These are phyloP conservation scores for Merops nubicus DNA, from an alignment of 2,113 vertebrate species.

Conservation along the genomic window DNA sequence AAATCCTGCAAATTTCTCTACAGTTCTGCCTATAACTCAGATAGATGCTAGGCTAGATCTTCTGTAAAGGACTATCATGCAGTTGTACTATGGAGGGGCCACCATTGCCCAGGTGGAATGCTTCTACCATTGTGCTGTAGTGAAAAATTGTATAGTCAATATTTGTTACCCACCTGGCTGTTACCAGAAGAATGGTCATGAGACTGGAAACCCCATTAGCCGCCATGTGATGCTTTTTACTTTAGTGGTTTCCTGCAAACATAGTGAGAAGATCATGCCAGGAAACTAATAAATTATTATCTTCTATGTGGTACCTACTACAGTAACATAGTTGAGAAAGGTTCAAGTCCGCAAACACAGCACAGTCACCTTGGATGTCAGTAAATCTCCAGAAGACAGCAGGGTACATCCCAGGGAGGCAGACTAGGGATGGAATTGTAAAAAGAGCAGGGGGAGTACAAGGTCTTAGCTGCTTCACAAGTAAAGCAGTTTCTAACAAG, in stretches of 20 bases:
- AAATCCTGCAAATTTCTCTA: background rate
- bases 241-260: background rate
- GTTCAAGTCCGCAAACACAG: background rate
- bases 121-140: background rate
- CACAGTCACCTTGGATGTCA: background rate
- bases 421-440: background rate
- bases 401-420: background rate
- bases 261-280: background rate
- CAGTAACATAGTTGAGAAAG: background rate
- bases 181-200: background rate
- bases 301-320: background rate
- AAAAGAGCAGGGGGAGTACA: background rate
- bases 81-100: fast-evolving
- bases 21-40: background rate
- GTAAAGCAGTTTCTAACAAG: background rate
- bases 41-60: background rate
- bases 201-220: background rate
- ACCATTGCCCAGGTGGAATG: background rate
- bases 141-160: background rate
- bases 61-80: background rate
- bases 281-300: background rate
- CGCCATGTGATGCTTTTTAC: background rate
- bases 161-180: background rate
- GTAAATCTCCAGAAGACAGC: background rate
- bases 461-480: background rate